Percentiles rank a stretch among this genome's conserved stretches.
Evolutionary conservation across 2,888 invertebrate species (phyloP).

Genomic region (Himalopsyche kuldschensis): DNA sequence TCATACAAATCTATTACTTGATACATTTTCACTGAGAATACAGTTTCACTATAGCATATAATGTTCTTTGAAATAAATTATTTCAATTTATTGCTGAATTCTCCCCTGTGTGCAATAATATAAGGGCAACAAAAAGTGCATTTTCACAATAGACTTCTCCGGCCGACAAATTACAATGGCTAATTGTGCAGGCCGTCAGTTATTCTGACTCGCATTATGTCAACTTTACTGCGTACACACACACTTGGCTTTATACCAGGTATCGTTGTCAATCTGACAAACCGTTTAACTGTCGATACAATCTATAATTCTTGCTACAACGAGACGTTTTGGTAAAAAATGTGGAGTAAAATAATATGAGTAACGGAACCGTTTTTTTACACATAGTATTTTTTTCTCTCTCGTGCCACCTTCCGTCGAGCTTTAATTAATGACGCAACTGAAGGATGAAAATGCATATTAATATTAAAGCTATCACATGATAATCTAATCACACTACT

Average conservation of each 20-base stretch:
- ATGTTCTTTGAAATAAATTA: neutral
- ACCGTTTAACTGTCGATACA: neutral
- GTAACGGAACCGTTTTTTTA: neutral
- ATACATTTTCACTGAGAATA: no score
- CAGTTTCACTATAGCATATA: no score
- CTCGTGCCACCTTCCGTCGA: no score
- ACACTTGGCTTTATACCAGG: neutral
- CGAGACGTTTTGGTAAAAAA: neutral
- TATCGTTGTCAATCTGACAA: neutral
- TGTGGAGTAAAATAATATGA: neutral
- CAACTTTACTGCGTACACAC: neutral
- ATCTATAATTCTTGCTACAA: neutral
- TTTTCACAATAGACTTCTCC: constrained; percentile 29
- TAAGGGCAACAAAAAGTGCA: constrained; percentile 23
- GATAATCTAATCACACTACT: no score
- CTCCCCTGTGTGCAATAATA: constrained; percentile 4
- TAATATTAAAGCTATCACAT: no score
- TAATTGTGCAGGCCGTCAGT: constrained; percentile 40
- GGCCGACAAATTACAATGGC: constrained; percentile 39
- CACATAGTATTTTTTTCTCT: no score
- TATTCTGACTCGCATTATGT: constrained; percentile 24
- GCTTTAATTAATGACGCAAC: no score
- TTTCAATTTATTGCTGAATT: neutral
- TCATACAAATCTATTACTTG: no score
- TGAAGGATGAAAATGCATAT: no score